Evolutionary conservation across 1,140 invertebrate genomes (phyloP), one percentile per base, ranked within the genome.

Genomic region (Drosophila pallidifrons): DNA sequence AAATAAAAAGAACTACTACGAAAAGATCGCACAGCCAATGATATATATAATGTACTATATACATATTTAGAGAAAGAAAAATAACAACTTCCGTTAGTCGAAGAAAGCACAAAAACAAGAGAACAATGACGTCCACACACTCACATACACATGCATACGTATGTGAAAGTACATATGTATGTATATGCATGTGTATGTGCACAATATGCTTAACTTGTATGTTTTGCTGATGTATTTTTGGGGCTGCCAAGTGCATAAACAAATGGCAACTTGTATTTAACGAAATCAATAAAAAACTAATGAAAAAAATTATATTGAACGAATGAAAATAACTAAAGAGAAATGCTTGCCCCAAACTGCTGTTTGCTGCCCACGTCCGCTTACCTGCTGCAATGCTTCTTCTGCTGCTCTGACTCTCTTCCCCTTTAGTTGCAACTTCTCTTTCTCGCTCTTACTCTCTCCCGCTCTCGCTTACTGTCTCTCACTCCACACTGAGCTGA

Each of bases 371-470:
- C 75, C 75, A 77, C 60, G 66, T 75, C 64, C 77, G 83, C 83
- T 88, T 87, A 88, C 83, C 83, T 88, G 67, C 59, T 77, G 82
- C 82, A 86, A 88, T 87, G 75, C 67, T 61, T 72, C 61, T 30
- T 75, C 75, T 82, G 52, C 69, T 38, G 35, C 7, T 38, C 61
- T 78, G 55, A 63, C 71, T 75, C 58, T 71, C 30, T 30, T 71
- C 75, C 65, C 52, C 60, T 82, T 51, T 57, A 20, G 49, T 69
- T 82, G 52, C 69, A 57, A 57, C 54, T 79, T 55, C 74, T 75
- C 58, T 49, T 75, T 60, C 25, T 82, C 59, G 59, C 77, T 87
- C 67, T 75, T 66, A 61, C 55, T 60, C 63, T 35, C 60, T 51
- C 54, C 79, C 59, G 59, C 77, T 87, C 64, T 75, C 69, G 65